Evolutionary conservation across 2,113 vertebrate species (phyloP).

Genomic region (Urocolius indicus): DNA sequence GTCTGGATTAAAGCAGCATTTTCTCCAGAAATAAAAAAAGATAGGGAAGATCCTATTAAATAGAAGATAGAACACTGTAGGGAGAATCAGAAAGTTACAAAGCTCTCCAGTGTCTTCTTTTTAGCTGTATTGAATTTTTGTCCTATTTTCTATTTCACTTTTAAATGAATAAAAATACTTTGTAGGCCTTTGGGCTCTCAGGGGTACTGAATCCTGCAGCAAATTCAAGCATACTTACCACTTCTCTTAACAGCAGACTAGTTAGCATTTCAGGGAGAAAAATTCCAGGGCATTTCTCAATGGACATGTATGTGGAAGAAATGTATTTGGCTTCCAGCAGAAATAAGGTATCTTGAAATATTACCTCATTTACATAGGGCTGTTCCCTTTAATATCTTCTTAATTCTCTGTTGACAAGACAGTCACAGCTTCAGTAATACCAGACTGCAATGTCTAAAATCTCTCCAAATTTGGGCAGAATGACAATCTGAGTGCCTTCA

Average conservation of each 20-base stretch:
- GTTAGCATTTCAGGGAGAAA: neutral
- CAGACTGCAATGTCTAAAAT: neutral
- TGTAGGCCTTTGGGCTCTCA: constrained; percentile 9
- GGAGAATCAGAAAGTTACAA: neutral
- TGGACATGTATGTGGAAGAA: neutral
- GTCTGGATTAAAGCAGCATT: neutral
- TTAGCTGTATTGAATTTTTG: neutral
- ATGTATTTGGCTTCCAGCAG: neutral
- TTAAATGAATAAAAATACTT: constrained; percentile 52
- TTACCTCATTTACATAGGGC: neutral
- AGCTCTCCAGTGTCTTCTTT: neutral
- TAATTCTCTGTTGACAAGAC: neutral
- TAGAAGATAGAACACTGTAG: neutral
- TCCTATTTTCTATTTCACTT: constrained; percentile 18
- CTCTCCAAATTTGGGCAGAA: neutral
- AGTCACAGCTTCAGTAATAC: neutral
- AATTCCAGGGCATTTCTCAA: constrained; percentile 1
- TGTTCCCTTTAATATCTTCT: neutral
- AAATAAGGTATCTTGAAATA: neutral
- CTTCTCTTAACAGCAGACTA: constrained; percentile 16
- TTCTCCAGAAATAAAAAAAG: neutral
- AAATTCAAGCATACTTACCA: constrained; percentile 37
- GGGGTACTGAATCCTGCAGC: constrained; percentile 6
- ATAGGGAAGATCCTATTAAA: neutral
- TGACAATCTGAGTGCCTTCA: neutral